A percentile compares a stretch with the other conserved stretches of the same genome.
phyloP scores from a whole-genome alignment of 2,888 invertebrate genomes.

The Tricholauxania praeusta region DNA sequence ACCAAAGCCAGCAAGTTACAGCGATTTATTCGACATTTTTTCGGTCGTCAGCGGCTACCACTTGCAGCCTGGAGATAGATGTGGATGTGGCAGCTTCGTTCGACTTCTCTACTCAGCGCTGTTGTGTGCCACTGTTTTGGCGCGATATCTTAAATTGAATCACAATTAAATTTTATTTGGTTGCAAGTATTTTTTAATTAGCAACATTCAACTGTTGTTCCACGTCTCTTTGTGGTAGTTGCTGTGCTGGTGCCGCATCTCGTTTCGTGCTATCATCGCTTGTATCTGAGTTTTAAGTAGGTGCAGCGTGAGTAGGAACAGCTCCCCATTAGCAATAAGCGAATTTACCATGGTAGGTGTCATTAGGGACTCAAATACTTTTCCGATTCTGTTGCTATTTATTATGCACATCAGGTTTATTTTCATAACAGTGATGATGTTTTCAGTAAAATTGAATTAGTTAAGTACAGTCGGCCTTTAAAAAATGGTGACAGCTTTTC shows the following conservation, averaged over 20 bases:
- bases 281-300: constrained; percentile 30
- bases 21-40: too few relatives aligned
- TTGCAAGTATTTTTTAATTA: constrained; percentile 61
- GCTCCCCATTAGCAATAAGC: constrained; percentile 6
- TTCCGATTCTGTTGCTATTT: neutral
- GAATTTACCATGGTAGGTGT: neutral
- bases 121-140: constrained; percentile 12
- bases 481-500: too few relatives aligned
- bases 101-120: constrained; percentile 41
- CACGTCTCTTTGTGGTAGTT: constrained; percentile 26
- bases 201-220: constrained; percentile 43
- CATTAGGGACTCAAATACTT: constrained; percentile 18
- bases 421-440: neutral
- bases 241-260: constrained; percentile 13
- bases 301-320: constrained; percentile 7
- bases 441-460: too few relatives aligned
- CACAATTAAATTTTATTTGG: constrained; percentile 62
- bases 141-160: constrained; percentile 58
- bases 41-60: too few relatives aligned
- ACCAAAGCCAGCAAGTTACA: too few relatives aligned
- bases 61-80: too few relatives aligned
- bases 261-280: constrained; percentile 25
- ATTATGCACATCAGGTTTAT: constrained; percentile 7
- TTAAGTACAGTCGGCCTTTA: too few relatives aligned
- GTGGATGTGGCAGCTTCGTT: constrained; percentile 37